Conservation (phyloP, 2,797 vertebrate species). For the Glossophaga mutica region DNA sequence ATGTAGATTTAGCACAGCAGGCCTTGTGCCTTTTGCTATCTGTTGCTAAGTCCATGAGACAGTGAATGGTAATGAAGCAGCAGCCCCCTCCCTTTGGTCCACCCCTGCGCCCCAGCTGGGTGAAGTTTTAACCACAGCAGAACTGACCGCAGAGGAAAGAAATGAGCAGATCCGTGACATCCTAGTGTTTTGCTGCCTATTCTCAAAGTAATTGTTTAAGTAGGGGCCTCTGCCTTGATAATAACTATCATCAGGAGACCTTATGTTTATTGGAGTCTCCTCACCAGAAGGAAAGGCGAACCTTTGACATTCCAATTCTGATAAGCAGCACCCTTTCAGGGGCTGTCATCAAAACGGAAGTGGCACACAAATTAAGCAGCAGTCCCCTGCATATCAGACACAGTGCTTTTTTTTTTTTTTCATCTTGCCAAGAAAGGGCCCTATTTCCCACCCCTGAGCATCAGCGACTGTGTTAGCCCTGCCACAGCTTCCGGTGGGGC, state of each 20-base stretch:
- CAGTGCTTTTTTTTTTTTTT: conserved; percentile 19
- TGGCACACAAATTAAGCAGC: background rate
- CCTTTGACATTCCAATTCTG: background rate
- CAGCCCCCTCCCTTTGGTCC: background rate
- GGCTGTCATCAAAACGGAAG: background rate
- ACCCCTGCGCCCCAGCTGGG: background rate
- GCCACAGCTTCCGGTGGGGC: background rate
- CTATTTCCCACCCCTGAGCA: background rate
- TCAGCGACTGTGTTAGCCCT: background rate
- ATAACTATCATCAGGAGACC: background rate
- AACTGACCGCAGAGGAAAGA: background rate
- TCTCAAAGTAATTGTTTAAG: conserved; percentile 4
- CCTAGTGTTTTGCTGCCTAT: background rate
- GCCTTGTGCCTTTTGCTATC: background rate
- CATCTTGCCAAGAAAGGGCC: conserved; percentile 11
- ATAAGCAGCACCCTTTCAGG: background rate
- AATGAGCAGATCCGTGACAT: background rate
- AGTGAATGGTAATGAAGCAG: background rate
- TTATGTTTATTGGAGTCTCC: background rate
- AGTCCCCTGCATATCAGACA: background rate
- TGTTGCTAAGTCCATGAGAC: background rate
- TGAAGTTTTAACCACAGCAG: background rate
- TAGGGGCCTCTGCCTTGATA: background rate
- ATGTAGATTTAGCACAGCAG: background rate
- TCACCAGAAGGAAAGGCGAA: background rate